Base-by-base conservation (phyloP, 2,797 vertebrate genomes). In the Discoglossus pictus region DNA sequence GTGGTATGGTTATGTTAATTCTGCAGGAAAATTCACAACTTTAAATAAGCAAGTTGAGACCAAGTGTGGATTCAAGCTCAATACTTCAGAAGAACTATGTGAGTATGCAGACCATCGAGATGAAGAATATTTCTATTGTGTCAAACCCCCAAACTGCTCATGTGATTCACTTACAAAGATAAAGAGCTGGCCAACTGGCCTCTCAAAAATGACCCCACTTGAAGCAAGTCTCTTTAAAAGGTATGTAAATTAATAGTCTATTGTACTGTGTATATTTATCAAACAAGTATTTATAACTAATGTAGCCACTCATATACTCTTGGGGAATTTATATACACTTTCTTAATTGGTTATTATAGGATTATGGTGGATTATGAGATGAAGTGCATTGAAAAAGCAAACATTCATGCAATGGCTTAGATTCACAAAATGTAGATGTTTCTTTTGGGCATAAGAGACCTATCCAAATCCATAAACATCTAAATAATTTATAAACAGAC, bases 81-180 rank as follows among this genome's bases (percentile, higher is more conserved):
- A 25, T 7, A 50, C 42, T 23, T 65, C 9, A 1, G 13, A 36
- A 2, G 51, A 78, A 1, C 44, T 71, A 4, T 82, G 74, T 2
- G 18, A 74, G 9, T 78, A 77, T 38, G 48, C 58, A 11, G 72
- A 76, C 21, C 4, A 55, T 6, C 15, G 62, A n/a, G 73, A 82
- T 64, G 56, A 78, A 6, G 78, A 83, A 67, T 68, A 23, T 12
- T 80, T 76, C 59, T 78, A 74, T 44, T 77, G 76, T 2, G 8
- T 74, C 40, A 79, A 47, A 24, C 74, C 70, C 20, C 20, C 6
- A 1, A 27, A 11, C 1, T 27, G 74, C 12, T 42, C 67, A 2
- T 80, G 78, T 40, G 58, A 72, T 5, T 53, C 76, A 1, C 42
- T 78, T 13, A 56, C 58, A 3, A 16, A 59, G 0, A 1, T 76